These are phyloP conservation scores for Argyresthia albistria DNA, from an alignment of 2,888 invertebrate genomes.

Conservation along the genomic window DNA sequence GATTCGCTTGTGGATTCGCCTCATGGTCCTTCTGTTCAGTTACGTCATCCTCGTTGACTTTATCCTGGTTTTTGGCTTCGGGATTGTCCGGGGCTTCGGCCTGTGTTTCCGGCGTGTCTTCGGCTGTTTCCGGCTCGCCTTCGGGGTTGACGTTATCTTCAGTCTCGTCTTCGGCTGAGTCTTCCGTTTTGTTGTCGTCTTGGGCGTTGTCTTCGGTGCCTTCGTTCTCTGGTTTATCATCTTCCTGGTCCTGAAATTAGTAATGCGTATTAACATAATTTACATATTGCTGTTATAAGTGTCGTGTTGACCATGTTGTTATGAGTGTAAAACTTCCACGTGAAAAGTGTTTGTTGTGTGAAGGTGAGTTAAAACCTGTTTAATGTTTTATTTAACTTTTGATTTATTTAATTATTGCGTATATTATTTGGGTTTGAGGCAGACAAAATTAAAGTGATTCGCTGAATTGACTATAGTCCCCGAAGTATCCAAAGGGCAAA, in stretches of 20 bases:
- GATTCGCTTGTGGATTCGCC: conserved; percentile 64
- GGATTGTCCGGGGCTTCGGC: conserved; percentile 51
- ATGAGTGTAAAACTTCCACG: too few species aligned
- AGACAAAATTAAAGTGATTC: too few species aligned
- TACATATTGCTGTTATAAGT: too few species aligned
- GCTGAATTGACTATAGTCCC: too few species aligned
- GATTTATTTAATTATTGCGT: too few species aligned
- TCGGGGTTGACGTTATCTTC: conserved; percentile 12
- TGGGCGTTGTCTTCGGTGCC: conserved; percentile 26
- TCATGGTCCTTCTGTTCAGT: conserved; percentile 54
- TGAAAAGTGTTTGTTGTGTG: too few species aligned
- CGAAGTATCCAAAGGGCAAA: too few species aligned
- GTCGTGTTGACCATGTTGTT: too few species aligned
- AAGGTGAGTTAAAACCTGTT: too few species aligned
- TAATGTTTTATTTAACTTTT: too few species aligned
- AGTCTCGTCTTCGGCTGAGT: conserved; percentile 22
- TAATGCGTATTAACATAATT: not conserved
- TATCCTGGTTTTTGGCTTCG: conserved; percentile 21
- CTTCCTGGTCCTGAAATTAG: conserved; percentile 10
- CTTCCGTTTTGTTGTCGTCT: conserved; percentile 29
- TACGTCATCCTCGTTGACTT: conserved; percentile 48
- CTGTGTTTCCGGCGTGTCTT: conserved; percentile 24
- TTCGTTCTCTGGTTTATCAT: conserved; percentile 65
- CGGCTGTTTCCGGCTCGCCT: conserved; percentile 17
- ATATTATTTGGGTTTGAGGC: too few species aligned